These are phyloP conservation scores for Nebria brevicollis DNA, from an alignment of 2,888 invertebrate genomes.

Conservation along the genomic window DNA sequence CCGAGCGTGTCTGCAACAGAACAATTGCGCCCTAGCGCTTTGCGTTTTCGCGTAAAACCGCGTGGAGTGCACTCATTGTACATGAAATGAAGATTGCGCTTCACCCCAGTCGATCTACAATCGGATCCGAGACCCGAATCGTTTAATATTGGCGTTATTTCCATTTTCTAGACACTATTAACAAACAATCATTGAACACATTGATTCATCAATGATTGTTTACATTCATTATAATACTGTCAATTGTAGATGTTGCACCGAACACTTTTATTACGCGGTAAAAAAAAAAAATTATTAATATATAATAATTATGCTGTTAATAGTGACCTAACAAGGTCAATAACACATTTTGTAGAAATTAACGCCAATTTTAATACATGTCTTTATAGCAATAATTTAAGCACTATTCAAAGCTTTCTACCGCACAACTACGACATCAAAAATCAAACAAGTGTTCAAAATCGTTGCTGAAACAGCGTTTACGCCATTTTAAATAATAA, in stretches of 20 bases:
- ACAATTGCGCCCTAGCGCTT: not conserved
- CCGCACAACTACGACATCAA: no score
- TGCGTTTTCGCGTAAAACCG: not conserved
- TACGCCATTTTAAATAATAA: no score
- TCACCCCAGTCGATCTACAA: not conserved
- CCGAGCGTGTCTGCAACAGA: not conserved
- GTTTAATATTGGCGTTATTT: not conserved
- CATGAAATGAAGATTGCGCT: not conserved
- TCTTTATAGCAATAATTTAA: no score
- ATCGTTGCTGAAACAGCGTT: no score
- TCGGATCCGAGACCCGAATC: not conserved
- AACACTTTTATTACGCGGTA: conserved; percentile 30
- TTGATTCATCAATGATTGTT: no score
- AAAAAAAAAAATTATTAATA: not conserved
- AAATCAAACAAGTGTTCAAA: no score
- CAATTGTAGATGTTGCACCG: no score
- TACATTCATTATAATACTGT: no score
- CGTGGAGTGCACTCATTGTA: not conserved
- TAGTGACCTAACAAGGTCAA: conserved; percentile 22
- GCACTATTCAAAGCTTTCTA: no score
- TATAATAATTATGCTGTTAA: not conserved
- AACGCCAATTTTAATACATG: not conserved
- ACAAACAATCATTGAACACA: not conserved
- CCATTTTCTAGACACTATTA: not conserved
- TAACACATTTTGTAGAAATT: not conserved